Evolutionary conservation across 2,797 vertebrate species (phyloP).

Genomic region (Chelonia mydas): DNA sequence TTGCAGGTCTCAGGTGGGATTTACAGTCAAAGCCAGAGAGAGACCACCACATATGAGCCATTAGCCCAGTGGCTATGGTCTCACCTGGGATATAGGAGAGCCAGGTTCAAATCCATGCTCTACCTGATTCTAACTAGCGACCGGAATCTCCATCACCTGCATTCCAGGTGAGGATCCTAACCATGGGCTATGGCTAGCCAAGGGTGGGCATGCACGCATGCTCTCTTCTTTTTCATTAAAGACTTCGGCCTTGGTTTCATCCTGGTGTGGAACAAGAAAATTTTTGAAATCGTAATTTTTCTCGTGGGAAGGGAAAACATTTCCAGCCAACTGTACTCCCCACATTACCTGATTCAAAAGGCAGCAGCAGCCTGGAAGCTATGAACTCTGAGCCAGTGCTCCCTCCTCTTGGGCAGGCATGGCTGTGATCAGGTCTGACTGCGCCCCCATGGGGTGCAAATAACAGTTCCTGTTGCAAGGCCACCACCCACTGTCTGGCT

Average conservation of each 20-base stretch:
- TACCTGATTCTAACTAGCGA: background rate
- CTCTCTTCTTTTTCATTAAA: background rate
- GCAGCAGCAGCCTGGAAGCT: background rate
- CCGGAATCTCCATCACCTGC: background rate
- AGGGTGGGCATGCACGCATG: background rate
- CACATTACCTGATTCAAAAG: background rate
- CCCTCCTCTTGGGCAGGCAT: background rate
- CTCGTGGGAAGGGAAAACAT: background rate
- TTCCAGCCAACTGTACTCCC: background rate
- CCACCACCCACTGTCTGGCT: too few relatives aligned
- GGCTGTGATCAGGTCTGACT: background rate
- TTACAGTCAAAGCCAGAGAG: background rate
- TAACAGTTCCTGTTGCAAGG: background rate
- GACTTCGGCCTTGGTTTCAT: too few relatives aligned
- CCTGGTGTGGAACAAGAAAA: background rate
- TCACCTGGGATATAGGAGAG: background rate
- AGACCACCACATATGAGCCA: background rate
- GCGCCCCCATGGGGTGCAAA: background rate
- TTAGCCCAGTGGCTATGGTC: background rate
- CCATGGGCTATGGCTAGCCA: background rate
- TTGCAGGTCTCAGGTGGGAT: background rate
- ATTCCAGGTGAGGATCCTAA: background rate
- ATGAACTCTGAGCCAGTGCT: background rate
- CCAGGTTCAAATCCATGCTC: background rate
- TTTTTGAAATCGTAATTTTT: background rate